Base-by-base conservation (phyloP, 2,797 vertebrate species). In the Sebastes itinus region DNA sequence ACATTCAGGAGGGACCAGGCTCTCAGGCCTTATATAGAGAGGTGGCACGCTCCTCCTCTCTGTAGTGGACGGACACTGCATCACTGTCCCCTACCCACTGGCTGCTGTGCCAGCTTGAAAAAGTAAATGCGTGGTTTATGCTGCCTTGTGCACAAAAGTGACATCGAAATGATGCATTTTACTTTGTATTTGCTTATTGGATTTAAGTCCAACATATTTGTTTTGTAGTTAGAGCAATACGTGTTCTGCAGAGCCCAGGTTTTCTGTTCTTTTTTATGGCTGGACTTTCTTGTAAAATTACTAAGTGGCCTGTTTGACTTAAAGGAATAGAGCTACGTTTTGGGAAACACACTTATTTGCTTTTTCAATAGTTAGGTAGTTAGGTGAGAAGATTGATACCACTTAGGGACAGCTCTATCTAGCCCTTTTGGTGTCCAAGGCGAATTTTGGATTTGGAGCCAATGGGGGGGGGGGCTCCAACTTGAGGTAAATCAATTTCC, bases 21-120 rank as follows among this genome's bases (percentile, higher is more conserved):
- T 93, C 92, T 89, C 77, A 72, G 77, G 93, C 95, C 97, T 99
- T 99, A 96, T 98, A 99, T 98, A 97, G 94, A 71, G 80, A 94
- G 88, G 93, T 92, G 92, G 67, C 76, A 94, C 88, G 97, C 96
- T 94, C 97, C 98, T 96, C 98, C 98, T 97, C 95, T 94, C 90
- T 94, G 84, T 90, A 67, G 82, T 81, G 85, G 81, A 92, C 82
- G 82, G 81, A 92, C 84, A 72, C 72, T 80, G 38, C 95, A 95
- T 96, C 95, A 94, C 91, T 95, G 95, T 94, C 94, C 94, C 93
- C 93, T 91, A 74, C 82, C 92, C 76, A 72, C 54, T n/a, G 49
- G 56, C 62, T 67, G 75, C 76, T 78, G 38, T 79, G 80, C 82
- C 83, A 77, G 25, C 49, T 66, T 52, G 81, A 59, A 28, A 11